Percentiles rank a stretch among this genome's conserved stretches.
Evolutionary conservation across 2,113 vertebrate species (phyloP).

Genomic region (Rhizomys pruinosus): DNA sequence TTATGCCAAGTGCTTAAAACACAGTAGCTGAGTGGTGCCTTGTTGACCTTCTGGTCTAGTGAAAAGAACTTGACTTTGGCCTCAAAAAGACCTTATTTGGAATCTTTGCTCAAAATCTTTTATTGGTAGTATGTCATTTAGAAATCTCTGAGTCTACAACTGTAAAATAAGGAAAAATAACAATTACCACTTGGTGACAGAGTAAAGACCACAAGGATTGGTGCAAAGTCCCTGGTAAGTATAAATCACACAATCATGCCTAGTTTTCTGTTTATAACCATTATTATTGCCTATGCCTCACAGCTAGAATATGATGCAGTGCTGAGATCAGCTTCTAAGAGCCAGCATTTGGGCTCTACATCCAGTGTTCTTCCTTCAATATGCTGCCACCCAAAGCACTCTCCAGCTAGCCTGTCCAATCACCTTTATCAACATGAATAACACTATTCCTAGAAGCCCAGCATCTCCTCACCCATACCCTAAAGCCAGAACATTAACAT

Average conservation of each 20-base stretch:
- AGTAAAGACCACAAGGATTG: not conserved
- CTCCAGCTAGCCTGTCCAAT: too few relatives aligned
- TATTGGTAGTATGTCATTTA: not conserved
- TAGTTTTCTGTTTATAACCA: not conserved
- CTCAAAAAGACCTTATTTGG: slow-evolving; percentile 2
- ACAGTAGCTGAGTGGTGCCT: not conserved
- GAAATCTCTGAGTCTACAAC: not conserved
- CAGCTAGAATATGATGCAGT: not conserved
- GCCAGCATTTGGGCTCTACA: not conserved
- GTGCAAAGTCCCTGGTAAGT: not conserved
- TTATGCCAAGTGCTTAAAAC: slow-evolving; percentile 33
- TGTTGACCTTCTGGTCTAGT: not conserved
- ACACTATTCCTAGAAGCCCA: slow-evolving; percentile 1
- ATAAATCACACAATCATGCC: not conserved
- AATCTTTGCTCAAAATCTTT: not conserved
- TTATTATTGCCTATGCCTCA: not conserved
- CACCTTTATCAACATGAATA: not conserved
- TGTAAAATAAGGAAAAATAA: not conserved
- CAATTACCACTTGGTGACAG: not conserved
- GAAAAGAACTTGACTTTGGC: not conserved
- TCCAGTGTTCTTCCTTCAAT: not conserved
- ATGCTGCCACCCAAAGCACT: not conserved
- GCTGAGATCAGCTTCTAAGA: not conserved
- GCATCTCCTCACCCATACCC: fast-evolving
- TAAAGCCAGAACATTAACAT: slow-evolving; percentile 1